Conservation (phyloP, 2,113 vertebrate species). For the Camelus dromedarius region DNA sequence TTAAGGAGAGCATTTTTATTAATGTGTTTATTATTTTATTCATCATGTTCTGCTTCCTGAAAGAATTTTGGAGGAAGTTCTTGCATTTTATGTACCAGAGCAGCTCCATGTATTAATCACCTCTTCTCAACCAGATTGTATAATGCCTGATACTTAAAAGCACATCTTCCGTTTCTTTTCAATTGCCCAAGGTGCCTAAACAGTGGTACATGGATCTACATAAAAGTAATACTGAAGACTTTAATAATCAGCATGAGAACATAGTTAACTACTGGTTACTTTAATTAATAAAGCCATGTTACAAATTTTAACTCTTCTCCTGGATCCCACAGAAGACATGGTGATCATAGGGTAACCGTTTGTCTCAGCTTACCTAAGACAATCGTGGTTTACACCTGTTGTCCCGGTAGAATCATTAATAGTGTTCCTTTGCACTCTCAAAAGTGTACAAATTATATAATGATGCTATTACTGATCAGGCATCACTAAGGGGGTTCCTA, state of each 20-base stretch:
- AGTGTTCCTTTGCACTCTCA: neutral
- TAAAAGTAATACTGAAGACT: neutral
- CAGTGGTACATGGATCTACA: neutral
- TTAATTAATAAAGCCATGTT: neutral
- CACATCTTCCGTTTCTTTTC: neutral
- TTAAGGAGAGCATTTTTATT: neutral
- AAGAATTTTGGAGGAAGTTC: neutral
- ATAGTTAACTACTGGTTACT: neutral
- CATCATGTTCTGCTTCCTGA: constrained; percentile 22
- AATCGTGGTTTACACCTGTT: neutral
- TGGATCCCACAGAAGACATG: neutral
- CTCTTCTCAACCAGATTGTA: neutral
- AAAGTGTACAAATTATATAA: neutral
- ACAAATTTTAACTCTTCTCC: constrained; percentile 26
- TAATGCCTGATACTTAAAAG: constrained; percentile 25
- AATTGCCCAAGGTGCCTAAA: neutral
- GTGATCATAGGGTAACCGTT: neutral
- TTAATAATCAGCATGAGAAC: neutral
- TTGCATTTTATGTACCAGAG: constrained; percentile 22
- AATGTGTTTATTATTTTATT: constrained; percentile 11
- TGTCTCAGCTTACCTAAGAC: neutral
- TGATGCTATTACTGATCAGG: neutral
- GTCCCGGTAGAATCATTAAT: neutral
- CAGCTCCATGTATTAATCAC: neutral
- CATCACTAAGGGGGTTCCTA: neutral